Percentiles rank a stretch among this genome's conserved stretches.
Conservation (phyloP, 2,113 vertebrate species). For the Thryonomys swinderianus region DNA sequence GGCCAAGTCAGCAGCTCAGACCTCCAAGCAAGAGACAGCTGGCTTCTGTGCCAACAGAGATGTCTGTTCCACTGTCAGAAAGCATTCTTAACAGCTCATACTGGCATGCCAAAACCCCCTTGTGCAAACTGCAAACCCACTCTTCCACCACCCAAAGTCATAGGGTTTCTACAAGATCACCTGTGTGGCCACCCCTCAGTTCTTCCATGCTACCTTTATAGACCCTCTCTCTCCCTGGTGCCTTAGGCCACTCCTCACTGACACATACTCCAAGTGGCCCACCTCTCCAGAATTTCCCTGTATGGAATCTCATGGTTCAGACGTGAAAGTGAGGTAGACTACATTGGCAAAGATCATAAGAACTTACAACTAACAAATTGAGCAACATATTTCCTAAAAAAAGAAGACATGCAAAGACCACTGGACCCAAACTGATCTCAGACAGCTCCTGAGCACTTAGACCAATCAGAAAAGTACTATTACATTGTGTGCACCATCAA, state of each 20-base stretch:
- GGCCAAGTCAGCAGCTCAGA: neutral
- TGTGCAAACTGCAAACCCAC: neutral
- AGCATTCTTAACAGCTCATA: neutral
- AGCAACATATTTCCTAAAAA: neutral
- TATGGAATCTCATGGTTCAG: neutral
- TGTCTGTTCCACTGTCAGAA: neutral
- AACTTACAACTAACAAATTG: neutral
- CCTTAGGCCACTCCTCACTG: neutral
- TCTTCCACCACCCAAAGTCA: neutral
- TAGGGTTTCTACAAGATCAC: neutral
- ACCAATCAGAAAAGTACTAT: neutral
- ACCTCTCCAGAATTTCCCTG: neutral
- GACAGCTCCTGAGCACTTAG: neutral
- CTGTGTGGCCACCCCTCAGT: neutral
- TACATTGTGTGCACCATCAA: neutral
- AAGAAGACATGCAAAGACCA: neutral
- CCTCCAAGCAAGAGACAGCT: neutral
- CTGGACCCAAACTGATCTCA: neutral
- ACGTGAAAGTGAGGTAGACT: neutral
- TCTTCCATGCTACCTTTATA: neutral
- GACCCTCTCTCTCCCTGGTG: neutral
- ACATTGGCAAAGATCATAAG: neutral
- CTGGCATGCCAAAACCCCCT: neutral
- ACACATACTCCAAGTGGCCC: neutral
- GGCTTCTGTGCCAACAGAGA: neutral